Evolutionary conservation across 2,888 invertebrate species (phyloP).

Genomic region (Drosophila lutescens): DNA sequence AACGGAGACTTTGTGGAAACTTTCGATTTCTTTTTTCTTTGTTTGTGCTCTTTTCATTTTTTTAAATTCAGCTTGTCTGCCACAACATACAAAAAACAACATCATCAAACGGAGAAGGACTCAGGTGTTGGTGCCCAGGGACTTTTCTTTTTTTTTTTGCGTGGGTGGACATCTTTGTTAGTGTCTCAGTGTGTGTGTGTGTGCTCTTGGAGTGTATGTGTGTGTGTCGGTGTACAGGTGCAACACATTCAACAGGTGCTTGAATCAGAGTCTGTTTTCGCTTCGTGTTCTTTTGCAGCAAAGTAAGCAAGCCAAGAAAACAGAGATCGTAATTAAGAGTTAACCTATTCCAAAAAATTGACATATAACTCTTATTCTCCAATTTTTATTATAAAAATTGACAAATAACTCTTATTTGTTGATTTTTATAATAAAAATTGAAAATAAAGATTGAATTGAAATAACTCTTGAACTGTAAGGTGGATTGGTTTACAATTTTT

Average conservation of each 20-base stretch:
- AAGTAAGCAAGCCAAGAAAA: constrained; percentile 22
- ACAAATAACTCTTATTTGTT: too few relatives aligned
- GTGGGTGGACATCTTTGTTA: constrained; percentile 24
- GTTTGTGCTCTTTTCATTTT: constrained; percentile 25
- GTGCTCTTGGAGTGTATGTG: constrained; percentile 7
- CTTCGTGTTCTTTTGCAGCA: constrained; percentile 36
- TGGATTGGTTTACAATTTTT: too few relatives aligned
- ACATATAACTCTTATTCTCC: too few relatives aligned
- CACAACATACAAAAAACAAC: constrained; percentile 41
- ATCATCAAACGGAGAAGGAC: constrained; percentile 46
- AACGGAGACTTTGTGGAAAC: constrained; percentile 43
- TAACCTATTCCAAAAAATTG: too few relatives aligned
- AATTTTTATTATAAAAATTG: too few relatives aligned
- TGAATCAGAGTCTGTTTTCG: constrained; percentile 41
- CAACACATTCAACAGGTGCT: constrained; percentile 76
- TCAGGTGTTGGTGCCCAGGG: constrained; percentile 19
- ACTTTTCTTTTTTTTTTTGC: constrained; percentile 10
- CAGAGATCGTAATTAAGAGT: too few relatives aligned
- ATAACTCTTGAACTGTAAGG: too few relatives aligned
- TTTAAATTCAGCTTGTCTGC: constrained; percentile 13
- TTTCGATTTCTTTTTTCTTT: constrained; percentile 30
- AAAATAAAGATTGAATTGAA: too few relatives aligned
- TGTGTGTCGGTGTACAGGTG: constrained; percentile 53
- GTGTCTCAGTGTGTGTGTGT: constrained; percentile 16
- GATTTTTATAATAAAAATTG: too few relatives aligned